Evolutionary conservation across 2,797 vertebrate species (phyloP).

Genomic region (Caiman crocodilus): DNA sequence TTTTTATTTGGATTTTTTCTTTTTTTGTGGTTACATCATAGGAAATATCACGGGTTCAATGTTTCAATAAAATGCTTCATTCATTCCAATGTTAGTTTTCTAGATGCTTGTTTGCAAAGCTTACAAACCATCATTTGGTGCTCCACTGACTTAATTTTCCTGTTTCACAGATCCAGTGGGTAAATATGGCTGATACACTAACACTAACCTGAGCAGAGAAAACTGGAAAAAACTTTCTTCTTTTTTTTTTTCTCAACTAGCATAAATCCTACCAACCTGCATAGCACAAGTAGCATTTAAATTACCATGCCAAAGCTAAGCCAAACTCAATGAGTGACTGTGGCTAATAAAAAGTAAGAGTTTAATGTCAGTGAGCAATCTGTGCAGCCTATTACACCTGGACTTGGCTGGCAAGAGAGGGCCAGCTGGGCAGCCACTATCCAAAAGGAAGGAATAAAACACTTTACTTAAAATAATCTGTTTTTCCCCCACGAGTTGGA

Average conservation of each 20-base stretch:
- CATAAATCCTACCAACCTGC: slow-evolving; percentile 48
- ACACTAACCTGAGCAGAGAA: slow-evolving; percentile 69
- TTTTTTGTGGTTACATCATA: too few species aligned
- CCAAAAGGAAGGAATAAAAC: not conserved
- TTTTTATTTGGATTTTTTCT: too few species aligned
- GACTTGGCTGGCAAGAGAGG: not conserved
- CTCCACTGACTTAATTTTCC: slow-evolving; percentile 54
- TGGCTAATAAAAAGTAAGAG: slow-evolving; percentile 61
- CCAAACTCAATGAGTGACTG: not conserved
- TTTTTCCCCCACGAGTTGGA: not conserved
- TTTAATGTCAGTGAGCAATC: slow-evolving; percentile 48
- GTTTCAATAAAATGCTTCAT: too few species aligned
- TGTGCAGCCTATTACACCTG: slow-evolving; percentile 35
- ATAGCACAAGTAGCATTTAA: slow-evolving; percentile 32
- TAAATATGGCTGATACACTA: slow-evolving; percentile 44
- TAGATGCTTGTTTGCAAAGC: not conserved
- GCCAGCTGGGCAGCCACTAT: slow-evolving; percentile 14
- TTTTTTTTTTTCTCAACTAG: slow-evolving; percentile 26
- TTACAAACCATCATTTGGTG: slow-evolving; percentile 15
- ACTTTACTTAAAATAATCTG: not conserved
- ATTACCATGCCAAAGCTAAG: slow-evolving; percentile 17
- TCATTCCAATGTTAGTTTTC: not conserved
- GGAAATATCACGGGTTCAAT: too few species aligned
- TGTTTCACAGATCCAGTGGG: slow-evolving; percentile 36
- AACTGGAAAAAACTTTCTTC: slow-evolving; percentile 39